These are phyloP conservation scores for Tuberolachnus salignus DNA, from an alignment of 2,888 invertebrate genomes.

Conservation along the genomic window DNA sequence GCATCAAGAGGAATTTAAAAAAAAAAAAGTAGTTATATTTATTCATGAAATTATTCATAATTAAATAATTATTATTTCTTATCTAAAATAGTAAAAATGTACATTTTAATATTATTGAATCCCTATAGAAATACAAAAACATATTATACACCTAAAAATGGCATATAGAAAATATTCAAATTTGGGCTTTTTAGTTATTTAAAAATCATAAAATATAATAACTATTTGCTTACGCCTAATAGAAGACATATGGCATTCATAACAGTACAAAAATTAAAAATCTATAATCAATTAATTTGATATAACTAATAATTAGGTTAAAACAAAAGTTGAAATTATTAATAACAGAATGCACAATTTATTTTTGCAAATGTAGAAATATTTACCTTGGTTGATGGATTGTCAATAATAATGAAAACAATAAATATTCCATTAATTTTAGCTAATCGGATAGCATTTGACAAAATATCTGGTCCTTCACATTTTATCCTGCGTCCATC, in stretches of 20 bases:
- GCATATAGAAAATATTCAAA: no score
- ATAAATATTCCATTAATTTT: conserved; percentile 85
- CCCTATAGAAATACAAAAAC: no score
- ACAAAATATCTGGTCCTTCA: conserved; percentile 80
- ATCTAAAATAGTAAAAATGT: no score
- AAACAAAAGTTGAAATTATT: not conserved
- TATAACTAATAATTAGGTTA: not conserved
- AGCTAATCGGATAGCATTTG: conserved; percentile 79
- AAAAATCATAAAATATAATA: no score
- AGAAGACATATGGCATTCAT: no score
- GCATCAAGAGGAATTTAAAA: not conserved
- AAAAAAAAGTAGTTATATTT: no score
- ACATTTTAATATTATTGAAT: no score
- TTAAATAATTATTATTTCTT: no score
- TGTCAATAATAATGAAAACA: conserved; percentile 95
- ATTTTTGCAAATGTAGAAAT: not conserved
- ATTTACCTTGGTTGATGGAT: conserved; percentile 82
- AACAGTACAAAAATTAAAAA: not conserved
- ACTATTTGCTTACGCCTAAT: no score
- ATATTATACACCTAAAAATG: not conserved
- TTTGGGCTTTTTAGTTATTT: no score
- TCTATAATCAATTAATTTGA: not conserved
- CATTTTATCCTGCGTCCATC: conserved; percentile 94
- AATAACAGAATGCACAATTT: not conserved
- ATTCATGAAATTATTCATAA: no score